Evolutionary conservation across 2,888 invertebrate species (phyloP).

Genomic region (Seladonia tumulorum): DNA sequence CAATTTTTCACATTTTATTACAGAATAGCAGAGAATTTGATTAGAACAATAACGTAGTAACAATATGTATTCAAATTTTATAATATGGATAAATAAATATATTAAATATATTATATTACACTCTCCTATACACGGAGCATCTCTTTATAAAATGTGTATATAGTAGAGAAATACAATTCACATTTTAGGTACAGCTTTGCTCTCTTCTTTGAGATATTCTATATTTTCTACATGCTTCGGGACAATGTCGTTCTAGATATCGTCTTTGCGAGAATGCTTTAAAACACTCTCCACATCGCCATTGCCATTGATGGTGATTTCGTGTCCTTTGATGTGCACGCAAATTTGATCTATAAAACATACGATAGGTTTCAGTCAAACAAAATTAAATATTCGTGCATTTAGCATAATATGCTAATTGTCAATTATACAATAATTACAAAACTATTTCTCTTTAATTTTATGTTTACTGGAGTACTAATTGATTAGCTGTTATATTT

Average conservation of each 20-base stretch:
- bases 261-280: constrained; percentile 89
- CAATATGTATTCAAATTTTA: constrained; percentile 28
- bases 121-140: constrained; percentile 14
- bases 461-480: too few relatives aligned
- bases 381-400: neutral
- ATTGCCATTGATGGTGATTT: constrained; percentile 89
- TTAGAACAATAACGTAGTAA: constrained; percentile 11
- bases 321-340: constrained; percentile 90
- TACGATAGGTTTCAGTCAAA: neutral
- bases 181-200: constrained; percentile 39
- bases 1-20: neutral
- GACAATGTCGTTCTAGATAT: constrained; percentile 88
- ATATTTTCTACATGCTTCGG: constrained; percentile 89
- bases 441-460: neutral
- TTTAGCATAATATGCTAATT: neutral
- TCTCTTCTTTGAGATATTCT: constrained; percentile 82
- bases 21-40: constrained; percentile 9
- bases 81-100: constrained; percentile 28
- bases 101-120: constrained; percentile 47
- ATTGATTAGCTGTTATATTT: neutral
- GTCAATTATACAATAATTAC: neutral
- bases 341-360: constrained; percentile 87
- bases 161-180: constrained; percentile 22
- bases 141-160: constrained; percentile 26
- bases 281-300: constrained; percentile 88